Conservation (phyloP, 2,888 invertebrate genomes). For the Oasisia sp. region DNA sequence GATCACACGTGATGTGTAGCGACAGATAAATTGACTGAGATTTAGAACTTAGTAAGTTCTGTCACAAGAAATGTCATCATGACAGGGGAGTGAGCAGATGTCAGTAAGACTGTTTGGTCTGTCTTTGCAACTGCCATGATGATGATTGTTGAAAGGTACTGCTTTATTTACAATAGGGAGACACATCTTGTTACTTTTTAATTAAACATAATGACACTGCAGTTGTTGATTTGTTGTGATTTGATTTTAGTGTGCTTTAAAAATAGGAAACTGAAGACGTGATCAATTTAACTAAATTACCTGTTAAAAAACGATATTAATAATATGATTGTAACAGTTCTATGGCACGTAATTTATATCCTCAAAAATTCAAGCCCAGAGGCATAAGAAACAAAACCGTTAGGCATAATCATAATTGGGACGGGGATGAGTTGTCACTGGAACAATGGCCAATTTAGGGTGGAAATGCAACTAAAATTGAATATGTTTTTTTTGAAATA, state of each 20-base stretch:
- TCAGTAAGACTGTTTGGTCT: neutral
- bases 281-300: neutral
- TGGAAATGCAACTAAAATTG: too few species aligned
- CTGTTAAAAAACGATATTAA: too few species aligned
- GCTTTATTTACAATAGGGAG: neutral
- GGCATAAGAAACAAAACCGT: too few species aligned
- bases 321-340: too few species aligned
- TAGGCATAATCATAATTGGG: too few species aligned
- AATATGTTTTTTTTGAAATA: too few species aligned
- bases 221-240: neutral
- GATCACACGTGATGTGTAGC: neutral
- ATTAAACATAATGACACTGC: neutral
- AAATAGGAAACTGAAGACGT: neutral
- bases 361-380: too few species aligned
- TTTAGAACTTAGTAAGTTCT: neutral
- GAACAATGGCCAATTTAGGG: too few species aligned
- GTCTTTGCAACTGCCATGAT: neutral
- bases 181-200: neutral
- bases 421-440: too few species aligned
- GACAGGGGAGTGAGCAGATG: neutral
- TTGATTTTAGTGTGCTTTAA: neutral
- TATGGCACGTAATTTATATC: too few species aligned
- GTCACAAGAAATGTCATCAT: neutral
- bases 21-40: neutral
- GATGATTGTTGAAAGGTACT: neutral